Percentiles rank a stretch among this genome's conserved stretches.
Evolutionary conservation across 1,140 invertebrate genomes (phyloP).

Genomic region (Drosophila seguyi): DNA sequence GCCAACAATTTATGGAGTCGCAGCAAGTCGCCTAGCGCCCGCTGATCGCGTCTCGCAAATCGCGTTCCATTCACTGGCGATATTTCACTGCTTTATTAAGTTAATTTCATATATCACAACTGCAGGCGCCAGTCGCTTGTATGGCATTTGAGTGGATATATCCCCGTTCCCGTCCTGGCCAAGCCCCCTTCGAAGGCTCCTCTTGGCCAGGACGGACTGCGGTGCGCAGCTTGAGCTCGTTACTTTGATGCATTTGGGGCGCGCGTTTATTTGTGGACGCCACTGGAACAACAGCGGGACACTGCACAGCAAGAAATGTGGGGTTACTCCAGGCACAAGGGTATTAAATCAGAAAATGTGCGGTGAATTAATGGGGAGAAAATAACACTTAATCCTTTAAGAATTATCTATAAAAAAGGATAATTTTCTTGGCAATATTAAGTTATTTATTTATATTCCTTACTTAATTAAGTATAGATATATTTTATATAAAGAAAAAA

Average conservation of each 20-base stretch:
- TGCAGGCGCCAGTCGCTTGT: slow-evolving; percentile 68
- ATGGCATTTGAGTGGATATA: slow-evolving; percentile 37
- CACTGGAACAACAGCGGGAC: slow-evolving; percentile 68
- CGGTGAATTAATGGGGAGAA: neutral
- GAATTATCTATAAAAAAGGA: too few species aligned
- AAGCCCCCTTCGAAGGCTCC: slow-evolving; percentile 6
- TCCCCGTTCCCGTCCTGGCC: neutral
- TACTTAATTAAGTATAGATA: neutral
- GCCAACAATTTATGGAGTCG: slow-evolving; percentile 72
- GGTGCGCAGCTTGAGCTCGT: slow-evolving; percentile 81
- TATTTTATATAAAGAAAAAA: too few species aligned
- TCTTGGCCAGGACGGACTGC: slow-evolving; percentile 49
- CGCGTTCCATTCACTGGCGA: slow-evolving; percentile 59
- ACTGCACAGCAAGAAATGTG: slow-evolving; percentile 22
- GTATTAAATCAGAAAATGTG: neutral
- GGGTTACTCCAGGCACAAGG: neutral
- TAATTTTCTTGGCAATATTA: too few species aligned
- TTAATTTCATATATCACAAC: slow-evolving; percentile 80
- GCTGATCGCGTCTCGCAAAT: slow-evolving; percentile 39
- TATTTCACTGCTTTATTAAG: slow-evolving; percentile 84
- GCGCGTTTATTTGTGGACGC: slow-evolving; percentile 79
- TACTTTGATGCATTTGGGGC: slow-evolving; percentile 83
- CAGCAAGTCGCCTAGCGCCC: slow-evolving; percentile 67
- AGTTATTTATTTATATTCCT: too few species aligned
- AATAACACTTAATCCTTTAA: too few species aligned